These are phyloP conservation scores for Psittacus erithacus DNA, from an alignment of 2,113 vertebrate genomes.

Conservation along the genomic window DNA sequence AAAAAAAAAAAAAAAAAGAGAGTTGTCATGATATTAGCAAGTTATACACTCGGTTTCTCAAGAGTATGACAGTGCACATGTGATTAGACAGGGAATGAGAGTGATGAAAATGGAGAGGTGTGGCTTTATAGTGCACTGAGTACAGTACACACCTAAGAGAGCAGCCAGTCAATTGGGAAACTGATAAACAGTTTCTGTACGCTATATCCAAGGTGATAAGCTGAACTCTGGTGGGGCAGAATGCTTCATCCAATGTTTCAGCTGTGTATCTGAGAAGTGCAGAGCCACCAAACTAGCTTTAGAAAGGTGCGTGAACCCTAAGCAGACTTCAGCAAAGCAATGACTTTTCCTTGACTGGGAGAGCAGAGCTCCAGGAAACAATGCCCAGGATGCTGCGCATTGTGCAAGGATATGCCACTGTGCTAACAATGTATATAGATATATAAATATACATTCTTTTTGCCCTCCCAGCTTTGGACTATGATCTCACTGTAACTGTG, in stretches of 20 bases:
- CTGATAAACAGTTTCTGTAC: background rate
- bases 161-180: background rate
- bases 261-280: background rate
- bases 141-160: slow-evolving; percentile 21
- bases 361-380: background rate
- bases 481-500: background rate
- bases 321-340: background rate
- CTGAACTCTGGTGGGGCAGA: background rate
- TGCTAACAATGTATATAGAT: background rate
- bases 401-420: background rate
- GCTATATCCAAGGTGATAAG: background rate
- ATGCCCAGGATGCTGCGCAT: background rate
- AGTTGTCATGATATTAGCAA: background rate
- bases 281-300: background rate
- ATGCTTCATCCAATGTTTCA: background rate
- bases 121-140: background rate
- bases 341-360: background rate
- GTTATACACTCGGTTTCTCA: slow-evolving; percentile 12
- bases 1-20: background rate
- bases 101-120: slow-evolving; percentile 7
- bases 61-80: background rate
- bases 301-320: background rate
- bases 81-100: slow-evolving; percentile 19
- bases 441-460: background rate
- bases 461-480: background rate